Base-by-base conservation (phyloP, 2,888 invertebrate genomes). In the Dicyrtomina minuta region DNA sequence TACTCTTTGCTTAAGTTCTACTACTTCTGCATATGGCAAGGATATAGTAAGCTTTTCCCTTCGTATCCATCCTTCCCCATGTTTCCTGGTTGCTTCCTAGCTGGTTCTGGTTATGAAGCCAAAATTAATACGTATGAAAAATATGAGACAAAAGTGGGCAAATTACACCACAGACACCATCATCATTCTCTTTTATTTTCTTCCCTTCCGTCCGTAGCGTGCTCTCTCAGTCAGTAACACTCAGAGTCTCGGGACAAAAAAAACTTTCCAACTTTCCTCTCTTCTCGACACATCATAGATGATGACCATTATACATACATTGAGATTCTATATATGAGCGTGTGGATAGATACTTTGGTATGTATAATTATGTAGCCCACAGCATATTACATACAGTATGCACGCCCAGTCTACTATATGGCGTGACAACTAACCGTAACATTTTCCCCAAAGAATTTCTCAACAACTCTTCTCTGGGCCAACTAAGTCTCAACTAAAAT, bases 351-450 rank as follows among this genome's bases (percentile, higher is more conserved):
- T 44, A 10, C 44, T n/a, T n/a, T n/a, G n/a, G n/a, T n/a, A n/a
- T n/a, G n/a, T n/a, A n/a, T n/a, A n/a, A n/a, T n/a, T n/a, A n/a
- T n/a, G n/a, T n/a, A n/a, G n/a, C n/a, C n/a, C n/a, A n/a, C n/a
- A n/a, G n/a, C n/a, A n/a, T n/a, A n/a, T n/a, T n/a, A n/a, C n/a
- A n/a, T n/a, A n/a, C n/a, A 44, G 4, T 24, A 44, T 8, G 10
- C 59, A 60, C 44, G 24, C 26, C 58, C 5, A n/a, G 33, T 33
- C 4, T 5, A 12, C 1, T 49, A n/a, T 49, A 43, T 61, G 49
- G 61, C 61, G 61, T 61, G 61, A 61, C 61, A 49, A 49, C 61
- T 49, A 46, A 26, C 49, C 46, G 61, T 61, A 61, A 61, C 61
- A 39, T 10, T 60, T 60, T 61, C 61, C 49, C 49, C 49, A 26